phyloP scores from a whole-genome alignment of 2,113 vertebrate species.

The Trematocara marginatum region DNA sequence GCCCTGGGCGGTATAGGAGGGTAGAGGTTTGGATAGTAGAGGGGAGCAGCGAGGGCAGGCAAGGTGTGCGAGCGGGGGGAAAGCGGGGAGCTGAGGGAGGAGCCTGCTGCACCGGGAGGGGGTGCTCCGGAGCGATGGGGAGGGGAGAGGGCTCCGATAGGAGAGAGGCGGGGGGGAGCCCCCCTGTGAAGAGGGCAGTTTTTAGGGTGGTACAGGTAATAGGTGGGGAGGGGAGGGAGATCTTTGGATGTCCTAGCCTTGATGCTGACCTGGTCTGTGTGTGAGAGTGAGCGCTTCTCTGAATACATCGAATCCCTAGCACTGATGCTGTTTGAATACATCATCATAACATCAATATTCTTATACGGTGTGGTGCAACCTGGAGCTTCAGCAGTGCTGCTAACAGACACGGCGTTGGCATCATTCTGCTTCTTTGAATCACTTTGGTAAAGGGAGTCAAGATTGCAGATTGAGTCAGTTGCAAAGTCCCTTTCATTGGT shows the following conservation, averaged over 20 bases:
- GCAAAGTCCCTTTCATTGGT: not conserved
- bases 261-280: slow-evolving; percentile 4
- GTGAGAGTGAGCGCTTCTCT: not conserved
- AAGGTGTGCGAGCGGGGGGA: slow-evolving; percentile 85
- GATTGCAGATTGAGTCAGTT: slow-evolving; percentile 42
- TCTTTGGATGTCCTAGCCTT: slow-evolving; percentile 41
- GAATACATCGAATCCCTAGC: slow-evolving; percentile 5
- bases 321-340: slow-evolving; percentile 19
- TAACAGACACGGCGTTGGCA: not conserved
- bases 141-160: slow-evolving; percentile 84
- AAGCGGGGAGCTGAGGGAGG: slow-evolving; percentile 80
- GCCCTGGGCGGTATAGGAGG: slow-evolving; percentile 58
- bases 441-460: slow-evolving; percentile 58
- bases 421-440: not conserved
- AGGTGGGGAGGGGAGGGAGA: slow-evolving; percentile 64
- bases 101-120: slow-evolving; percentile 69
- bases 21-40: slow-evolving; percentile 75
- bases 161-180: slow-evolving; percentile 81
- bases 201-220: slow-evolving; percentile 73
- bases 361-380: slow-evolving; percentile 72
- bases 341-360: slow-evolving; percentile 70
- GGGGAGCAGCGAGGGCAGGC: slow-evolving; percentile 75
- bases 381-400: not conserved
- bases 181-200: slow-evolving; percentile 76
- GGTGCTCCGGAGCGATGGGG: slow-evolving; percentile 73